Base-by-base conservation (phyloP, 2,888 invertebrate genomes). In the Agapostemon virescens region DNA sequence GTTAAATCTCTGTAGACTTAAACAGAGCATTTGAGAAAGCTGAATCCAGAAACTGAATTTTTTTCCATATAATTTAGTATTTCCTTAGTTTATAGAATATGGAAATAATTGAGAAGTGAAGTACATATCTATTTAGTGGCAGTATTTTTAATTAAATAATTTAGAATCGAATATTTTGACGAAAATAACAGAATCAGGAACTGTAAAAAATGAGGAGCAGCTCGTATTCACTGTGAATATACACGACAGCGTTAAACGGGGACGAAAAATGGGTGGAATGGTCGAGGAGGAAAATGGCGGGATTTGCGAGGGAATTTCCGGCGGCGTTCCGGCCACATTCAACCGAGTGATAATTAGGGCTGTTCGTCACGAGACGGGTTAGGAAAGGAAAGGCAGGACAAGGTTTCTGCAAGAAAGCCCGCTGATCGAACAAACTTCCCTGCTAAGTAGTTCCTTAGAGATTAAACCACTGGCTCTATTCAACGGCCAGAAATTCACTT, bases 321-420 rank as follows among this genome's bases (percentile, higher is more conserved):
- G 36, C 38, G 36, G 42, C 52, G 63, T 77, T 64, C 70, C 40
- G 69, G 71, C 78, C 73, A 72, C 77, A 72, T 81, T 72, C 79
- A 79, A 73, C 81, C 79, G 77, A 84, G 81, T 80, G 87, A 87
- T 87, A 87, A 87, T 87, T 87, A 87, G 80, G 74, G 78, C 76
- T 80, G 79, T 86, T 86, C 77, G 87, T 86, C 86, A 84, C 74
- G 64, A 69, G 58, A 64, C 55, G 55, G 67, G 66, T 68, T 38
- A 63, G 74, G 71, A 55, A 72, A 58, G 67, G 70, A 58, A 66
- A 69, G 69, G 72, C 49, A 40, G 77, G 63, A 30, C 40, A 63
- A 42, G 72, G 45, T 75, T 79, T 69, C 55, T 71, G 64, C 80
- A 82, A 79, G 85, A 86, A 81, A 81, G 74, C 69, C 61, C 49